A percentile compares a stretch with the other conserved stretches of the same genome.
phyloP scores from a whole-genome alignment of 1,140 invertebrate species.

The Nomia melanderi region DNA sequence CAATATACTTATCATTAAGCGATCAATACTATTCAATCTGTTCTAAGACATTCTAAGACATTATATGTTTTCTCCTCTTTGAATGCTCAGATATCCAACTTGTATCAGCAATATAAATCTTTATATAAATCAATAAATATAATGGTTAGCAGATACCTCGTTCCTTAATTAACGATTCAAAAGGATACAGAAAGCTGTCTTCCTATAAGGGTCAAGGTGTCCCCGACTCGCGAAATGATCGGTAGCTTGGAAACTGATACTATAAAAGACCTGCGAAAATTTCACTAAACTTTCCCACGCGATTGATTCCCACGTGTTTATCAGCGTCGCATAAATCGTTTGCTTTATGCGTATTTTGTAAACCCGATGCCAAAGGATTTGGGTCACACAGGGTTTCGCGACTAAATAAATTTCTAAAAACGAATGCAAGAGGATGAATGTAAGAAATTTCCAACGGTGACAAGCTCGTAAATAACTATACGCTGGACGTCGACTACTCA shows the following conservation, averaged over 20 bases:
- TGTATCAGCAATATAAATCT: no score
- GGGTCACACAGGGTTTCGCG: background rate
- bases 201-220: slow-evolving; percentile 25
- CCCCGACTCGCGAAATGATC: slow-evolving; percentile 44
- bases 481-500: background rate
- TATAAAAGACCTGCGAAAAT: slow-evolving; percentile 52
- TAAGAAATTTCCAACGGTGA: background rate
- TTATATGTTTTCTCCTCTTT: no score
- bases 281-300: slow-evolving; percentile 60
- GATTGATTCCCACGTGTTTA: slow-evolving; percentile 52
- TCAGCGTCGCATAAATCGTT: slow-evolving; percentile 37
- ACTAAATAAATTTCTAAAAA: background rate
- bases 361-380: slow-evolving; percentile 17
- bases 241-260: slow-evolving; percentile 44
- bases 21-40: no score
- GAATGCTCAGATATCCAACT: no score
- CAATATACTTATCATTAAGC: no score
- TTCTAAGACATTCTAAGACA: no score
- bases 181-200: background rate
- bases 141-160: no score
- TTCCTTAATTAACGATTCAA: background rate
- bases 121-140: no score
- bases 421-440: background rate
- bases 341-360: slow-evolving; percentile 12
- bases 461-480: background rate